Conservation (phyloP, 2,888 invertebrate species). For the Dasypolia templi region DNA sequence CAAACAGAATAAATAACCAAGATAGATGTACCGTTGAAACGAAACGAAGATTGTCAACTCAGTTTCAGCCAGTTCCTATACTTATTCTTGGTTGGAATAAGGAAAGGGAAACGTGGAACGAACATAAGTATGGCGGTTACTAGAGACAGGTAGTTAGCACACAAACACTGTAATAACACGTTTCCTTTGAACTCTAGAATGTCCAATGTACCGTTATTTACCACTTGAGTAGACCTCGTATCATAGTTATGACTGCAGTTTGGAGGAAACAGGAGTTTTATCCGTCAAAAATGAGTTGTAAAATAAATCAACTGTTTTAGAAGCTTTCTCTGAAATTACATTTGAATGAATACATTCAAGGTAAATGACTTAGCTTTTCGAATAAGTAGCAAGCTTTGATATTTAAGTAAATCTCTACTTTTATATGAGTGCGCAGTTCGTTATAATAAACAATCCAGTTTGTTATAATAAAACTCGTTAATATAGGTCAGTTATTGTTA, state of each 20-base stretch:
- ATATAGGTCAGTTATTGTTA: constrained; percentile 23
- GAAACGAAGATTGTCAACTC: background rate
- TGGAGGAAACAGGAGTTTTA: no score
- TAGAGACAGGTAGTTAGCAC: constrained; percentile 42
- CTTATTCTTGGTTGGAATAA: background rate
- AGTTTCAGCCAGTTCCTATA: background rate
- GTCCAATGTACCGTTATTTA: constrained; percentile 30
- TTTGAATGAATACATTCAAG: background rate
- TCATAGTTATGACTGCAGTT: background rate
- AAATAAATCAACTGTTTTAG: background rate
- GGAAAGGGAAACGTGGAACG: background rate
- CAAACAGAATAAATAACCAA: background rate
- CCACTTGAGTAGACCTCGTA: constrained; percentile 22
- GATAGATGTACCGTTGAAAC: background rate
- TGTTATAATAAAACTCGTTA: constrained; percentile 11
- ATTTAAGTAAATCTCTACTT: background rate
- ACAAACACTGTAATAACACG: constrained; percentile 45
- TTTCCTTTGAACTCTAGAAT: constrained; percentile 53
- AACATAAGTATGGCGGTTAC: constrained; percentile 12
- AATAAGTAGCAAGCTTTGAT: background rate
- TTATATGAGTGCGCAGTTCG: background rate
- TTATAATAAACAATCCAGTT: constrained; percentile 6
- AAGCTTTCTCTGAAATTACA: background rate
- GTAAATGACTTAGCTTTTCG: background rate
- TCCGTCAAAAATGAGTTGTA: no score